Evolutionary conservation across 2,797 vertebrate species (phyloP).

Genomic region (Cyprinodon diabolis): DNA sequence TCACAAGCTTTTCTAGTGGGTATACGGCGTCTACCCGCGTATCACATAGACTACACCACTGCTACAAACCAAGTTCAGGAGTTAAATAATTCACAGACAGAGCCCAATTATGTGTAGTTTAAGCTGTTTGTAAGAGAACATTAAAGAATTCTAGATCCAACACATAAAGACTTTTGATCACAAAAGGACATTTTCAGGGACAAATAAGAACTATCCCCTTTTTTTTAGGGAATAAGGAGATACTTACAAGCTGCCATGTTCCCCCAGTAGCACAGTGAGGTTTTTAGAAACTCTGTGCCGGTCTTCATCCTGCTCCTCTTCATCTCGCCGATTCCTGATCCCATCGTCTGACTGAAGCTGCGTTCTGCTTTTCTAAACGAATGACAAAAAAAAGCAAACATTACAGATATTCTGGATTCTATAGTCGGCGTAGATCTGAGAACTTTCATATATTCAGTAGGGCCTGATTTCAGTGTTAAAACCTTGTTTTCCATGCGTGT

Average conservation of each 20-base stretch:
- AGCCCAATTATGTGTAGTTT: too few species aligned
- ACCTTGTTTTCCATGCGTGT: background rate
- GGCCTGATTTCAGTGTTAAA: background rate
- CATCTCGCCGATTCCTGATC: conserved; percentile 65
- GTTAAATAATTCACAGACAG: too few species aligned
- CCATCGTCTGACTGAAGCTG: conserved; percentile 76
- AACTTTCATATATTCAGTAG: background rate
- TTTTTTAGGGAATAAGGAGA: conserved; percentile 9
- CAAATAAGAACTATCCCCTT: background rate
- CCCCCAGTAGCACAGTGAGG: conserved; percentile 75
- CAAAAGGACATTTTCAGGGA: background rate
- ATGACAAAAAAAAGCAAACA: conserved; percentile 2
- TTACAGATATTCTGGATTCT: background rate
- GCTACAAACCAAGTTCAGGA: too few species aligned
- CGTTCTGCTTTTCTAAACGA: conserved; percentile 41
- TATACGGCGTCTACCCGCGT: too few species aligned
- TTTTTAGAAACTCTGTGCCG: conserved; percentile 81
- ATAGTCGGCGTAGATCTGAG: background rate
- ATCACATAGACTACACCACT: too few species aligned
- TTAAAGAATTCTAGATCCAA: background rate
- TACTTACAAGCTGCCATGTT: conserved; percentile 83
- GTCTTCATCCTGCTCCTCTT: conserved; percentile 84
- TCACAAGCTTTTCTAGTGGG: too few species aligned
- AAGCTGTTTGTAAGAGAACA: too few species aligned
- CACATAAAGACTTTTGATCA: background rate